These are phyloP conservation scores for Nomada ruficornis DNA, from an alignment of 2,888 invertebrate species.

Conservation along the genomic window DNA sequence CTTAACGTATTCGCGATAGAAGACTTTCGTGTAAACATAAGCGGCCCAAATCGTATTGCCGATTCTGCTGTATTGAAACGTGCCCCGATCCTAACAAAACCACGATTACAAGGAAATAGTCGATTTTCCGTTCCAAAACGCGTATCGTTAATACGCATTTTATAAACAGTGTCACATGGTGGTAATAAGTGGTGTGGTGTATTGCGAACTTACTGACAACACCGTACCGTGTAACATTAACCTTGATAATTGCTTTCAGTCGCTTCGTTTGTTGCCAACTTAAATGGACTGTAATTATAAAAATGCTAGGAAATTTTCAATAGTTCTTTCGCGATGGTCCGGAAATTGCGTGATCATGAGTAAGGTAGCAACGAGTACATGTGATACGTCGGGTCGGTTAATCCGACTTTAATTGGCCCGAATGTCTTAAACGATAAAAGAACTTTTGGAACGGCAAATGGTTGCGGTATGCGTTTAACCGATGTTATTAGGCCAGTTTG, in stretches of 20 bases:
- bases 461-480: conserved; percentile 21
- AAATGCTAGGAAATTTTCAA: conserved; percentile 35
- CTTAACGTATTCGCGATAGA: conserved; percentile 23
- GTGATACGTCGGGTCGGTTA: conserved; percentile 3
- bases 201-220: conserved; percentile 27
- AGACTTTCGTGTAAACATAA: conserved; percentile 15
- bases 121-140: background rate
- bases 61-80: conserved; percentile 1
- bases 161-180: conserved; percentile 43
- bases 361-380: background rate
- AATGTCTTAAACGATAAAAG: conserved; percentile 51
- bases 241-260: conserved; percentile 57
- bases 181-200: conserved; percentile 24
- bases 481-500: conserved; percentile 37
- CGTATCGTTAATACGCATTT: conserved; percentile 20
- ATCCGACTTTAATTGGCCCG: conserved; percentile 45
- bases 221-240: conserved; percentile 50
- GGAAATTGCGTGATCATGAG: conserved; percentile 29
- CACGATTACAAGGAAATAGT: conserved; percentile 12
- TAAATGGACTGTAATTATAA: conserved; percentile 43
- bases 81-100: background rate
- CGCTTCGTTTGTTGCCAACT: conserved; percentile 45
- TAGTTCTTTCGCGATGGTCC: conserved; percentile 27
- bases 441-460: conserved; percentile 26
- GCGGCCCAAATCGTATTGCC: background rate